Evolutionary conservation across 2,797 vertebrate genomes (phyloP), one percentile per base, ranked within the genome.

Genomic region (Champsocephalus gunnari): DNA sequence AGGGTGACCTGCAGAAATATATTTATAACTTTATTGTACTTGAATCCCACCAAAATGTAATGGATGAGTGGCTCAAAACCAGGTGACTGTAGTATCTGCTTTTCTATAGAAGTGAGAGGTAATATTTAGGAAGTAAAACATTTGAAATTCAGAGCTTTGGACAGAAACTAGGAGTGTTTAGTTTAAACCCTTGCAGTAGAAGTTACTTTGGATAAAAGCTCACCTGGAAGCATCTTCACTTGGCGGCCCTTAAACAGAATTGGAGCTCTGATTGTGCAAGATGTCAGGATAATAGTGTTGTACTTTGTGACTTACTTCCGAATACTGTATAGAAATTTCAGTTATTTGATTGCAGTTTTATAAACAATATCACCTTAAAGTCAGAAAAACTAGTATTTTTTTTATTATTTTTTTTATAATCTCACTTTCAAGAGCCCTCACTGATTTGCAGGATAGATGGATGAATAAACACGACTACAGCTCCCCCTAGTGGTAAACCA

Each of bases 401-500:
- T 21, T 3, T 0, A 21, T 21, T 21, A 1, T 21, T 3, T 0
- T 55, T 1, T 21, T 24, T 1, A 38, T 5, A 28, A 28, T 28
- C 28, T 28, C 28, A 47, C 11, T 66, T 1, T 70, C 6, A 12
- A 10, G 7, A 12, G 32, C 14, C 16, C 9, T 66, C 12, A 14
- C 5, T 28, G 32, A 44, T 3, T n/a, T 55, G 28, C 32, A 54
- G 51, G 2, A 6, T 9, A 16, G 16, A 34, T 19, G 47, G 17
- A 44, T 34, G 10, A 19, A 74, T 61, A 61, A 68, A 76, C 2
- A 19, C 24, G 75, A 48, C 68, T 75, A 43, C 34, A 73, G 56
- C 63, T 60, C 81, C 85, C 80, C 44, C 90, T 89, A 57, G 54
- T 90, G 91, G 83, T 61, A 0, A 12, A 13, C 3, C 3, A 17